Base-by-base conservation (phyloP, 1,140 invertebrate genomes). In the Eriocheir sinensis region DNA sequence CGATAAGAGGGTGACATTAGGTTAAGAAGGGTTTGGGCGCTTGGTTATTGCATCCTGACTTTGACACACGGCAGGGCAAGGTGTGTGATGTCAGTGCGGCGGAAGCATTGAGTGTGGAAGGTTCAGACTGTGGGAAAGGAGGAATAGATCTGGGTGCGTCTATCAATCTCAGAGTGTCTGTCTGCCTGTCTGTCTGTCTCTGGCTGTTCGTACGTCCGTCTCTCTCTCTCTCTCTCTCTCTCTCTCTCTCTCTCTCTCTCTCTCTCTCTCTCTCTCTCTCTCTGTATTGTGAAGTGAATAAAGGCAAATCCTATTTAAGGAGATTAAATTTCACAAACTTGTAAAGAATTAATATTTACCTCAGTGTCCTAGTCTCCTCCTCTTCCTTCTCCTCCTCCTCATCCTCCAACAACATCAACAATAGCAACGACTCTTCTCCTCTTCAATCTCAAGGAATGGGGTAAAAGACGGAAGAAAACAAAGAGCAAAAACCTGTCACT, bases 201-300 rank as follows among this genome's bases (percentile, higher is more conserved):
- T n/a, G n/a, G n/a, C n/a, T n/a, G n/a, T n/a, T n/a, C n/a, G n/a
- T n/a, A n/a, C n/a, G 15, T 48, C 15, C 44, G 15, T 48, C 15
- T 6, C 6, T 1, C 12, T n/a, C 2, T 72, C 21, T n/a, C 12
- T 21, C 21, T 72, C 21, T 72, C 21, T 72, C 21, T 72, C 21
- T 72, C 60, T 72, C 60, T 72, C 60, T 72, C 60, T 72, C 60
- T 72, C 60, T 72, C 60, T 72, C 60, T 72, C 60, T 72, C 60
- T 72, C 60, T 72, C 60, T 72, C 60, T 72, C 60, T 72, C 60
- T 72, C 60, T 72, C 60, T 72, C 60, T 72, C 27, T 72, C 60
- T 72, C 60, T n/a, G 21, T 72, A 9, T 60, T 21, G 4, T 60
- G 53, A 15, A 60, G 2, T 21, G 27, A 6, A 48, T 48, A 4